phyloP scores from a whole-genome alignment of 2,113 vertebrate genomes.

The Entomyzon cyanotis region DNA sequence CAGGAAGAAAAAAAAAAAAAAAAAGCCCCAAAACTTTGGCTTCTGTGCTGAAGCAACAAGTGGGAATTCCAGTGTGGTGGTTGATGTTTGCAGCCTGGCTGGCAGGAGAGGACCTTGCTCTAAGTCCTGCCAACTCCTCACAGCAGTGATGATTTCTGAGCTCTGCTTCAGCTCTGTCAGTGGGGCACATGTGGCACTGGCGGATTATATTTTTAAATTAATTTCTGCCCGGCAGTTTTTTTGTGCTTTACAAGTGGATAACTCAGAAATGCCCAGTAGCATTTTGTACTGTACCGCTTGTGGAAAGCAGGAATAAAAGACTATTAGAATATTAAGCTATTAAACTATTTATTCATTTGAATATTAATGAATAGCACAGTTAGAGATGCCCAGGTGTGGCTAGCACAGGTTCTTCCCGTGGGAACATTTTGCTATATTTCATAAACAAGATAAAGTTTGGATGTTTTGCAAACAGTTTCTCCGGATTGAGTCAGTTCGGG shows the following conservation, averaged over 20 bases:
- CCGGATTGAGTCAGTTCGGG: too few species aligned
- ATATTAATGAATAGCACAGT: not conserved
- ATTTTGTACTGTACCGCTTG: not conserved
- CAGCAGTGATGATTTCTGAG: not conserved
- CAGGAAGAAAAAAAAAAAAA: not conserved
- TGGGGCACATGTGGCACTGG: accelerated
- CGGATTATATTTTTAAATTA: accelerated
- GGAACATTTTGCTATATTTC: too few species aligned
- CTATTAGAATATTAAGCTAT: not conserved
- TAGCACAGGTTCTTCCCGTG: too few species aligned
- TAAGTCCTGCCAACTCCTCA: not conserved
- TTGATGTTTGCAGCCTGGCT: not conserved
- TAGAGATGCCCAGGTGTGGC: not conserved
- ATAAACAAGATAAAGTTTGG: too few species aligned
- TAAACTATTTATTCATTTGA: not conserved
- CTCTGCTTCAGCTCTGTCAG: not conserved
- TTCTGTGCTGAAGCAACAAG: not conserved
- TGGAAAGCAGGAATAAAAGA: not conserved
- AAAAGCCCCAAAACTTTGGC: not conserved
- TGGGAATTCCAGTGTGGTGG: not conserved
- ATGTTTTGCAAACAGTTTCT: too few species aligned
- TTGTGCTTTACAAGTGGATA: not conserved
- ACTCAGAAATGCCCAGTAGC: not conserved
- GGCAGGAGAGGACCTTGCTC: not conserved
- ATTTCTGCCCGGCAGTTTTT: not conserved